Evolutionary conservation across 2,797 vertebrate genomes (phyloP).

Genomic region (Amblyopsis hoosieri): DNA sequence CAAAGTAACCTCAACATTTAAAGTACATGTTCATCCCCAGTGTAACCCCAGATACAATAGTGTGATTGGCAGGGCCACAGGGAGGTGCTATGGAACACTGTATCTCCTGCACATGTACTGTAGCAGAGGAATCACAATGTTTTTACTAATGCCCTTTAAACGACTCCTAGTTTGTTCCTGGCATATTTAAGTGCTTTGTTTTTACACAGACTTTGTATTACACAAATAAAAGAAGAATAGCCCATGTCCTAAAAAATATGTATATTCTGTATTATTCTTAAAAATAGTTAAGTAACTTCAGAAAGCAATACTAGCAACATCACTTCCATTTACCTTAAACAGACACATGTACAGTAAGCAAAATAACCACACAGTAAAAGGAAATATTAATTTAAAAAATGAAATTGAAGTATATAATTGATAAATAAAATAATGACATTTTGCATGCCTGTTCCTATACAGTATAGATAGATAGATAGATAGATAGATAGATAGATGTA

Average conservation of each 20-base stretch:
- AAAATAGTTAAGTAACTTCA: background rate
- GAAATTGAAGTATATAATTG: too few relatives aligned
- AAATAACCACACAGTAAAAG: too few relatives aligned
- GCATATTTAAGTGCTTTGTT: slow-evolving; percentile 15
- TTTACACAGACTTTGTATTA: slow-evolving; percentile 1
- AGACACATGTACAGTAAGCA: too few relatives aligned
- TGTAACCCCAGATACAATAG: background rate
- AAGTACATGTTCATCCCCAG: slow-evolving; percentile 53
- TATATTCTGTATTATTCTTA: too few relatives aligned
- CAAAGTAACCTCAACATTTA: slow-evolving; percentile 56
- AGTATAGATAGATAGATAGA: slow-evolving; percentile 7
- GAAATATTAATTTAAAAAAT: too few relatives aligned
- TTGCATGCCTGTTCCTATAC: too few relatives aligned
- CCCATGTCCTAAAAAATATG: background rate
- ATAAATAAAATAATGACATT: too few relatives aligned
- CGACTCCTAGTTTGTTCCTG: slow-evolving; percentile 19
- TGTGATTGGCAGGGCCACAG: slow-evolving; percentile 73
- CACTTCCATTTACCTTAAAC: too few relatives aligned
- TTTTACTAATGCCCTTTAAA: slow-evolving; percentile 29
- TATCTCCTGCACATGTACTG: slow-evolving; percentile 54
- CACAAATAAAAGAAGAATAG: too few relatives aligned
- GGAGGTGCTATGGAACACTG: slow-evolving; percentile 80
- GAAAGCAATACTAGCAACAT: too few relatives aligned
- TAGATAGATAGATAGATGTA: background rate
- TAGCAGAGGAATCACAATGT: slow-evolving; percentile 36